Base-by-base conservation (phyloP, 1,140 invertebrate species). In the Bombus terrestris region DNA sequence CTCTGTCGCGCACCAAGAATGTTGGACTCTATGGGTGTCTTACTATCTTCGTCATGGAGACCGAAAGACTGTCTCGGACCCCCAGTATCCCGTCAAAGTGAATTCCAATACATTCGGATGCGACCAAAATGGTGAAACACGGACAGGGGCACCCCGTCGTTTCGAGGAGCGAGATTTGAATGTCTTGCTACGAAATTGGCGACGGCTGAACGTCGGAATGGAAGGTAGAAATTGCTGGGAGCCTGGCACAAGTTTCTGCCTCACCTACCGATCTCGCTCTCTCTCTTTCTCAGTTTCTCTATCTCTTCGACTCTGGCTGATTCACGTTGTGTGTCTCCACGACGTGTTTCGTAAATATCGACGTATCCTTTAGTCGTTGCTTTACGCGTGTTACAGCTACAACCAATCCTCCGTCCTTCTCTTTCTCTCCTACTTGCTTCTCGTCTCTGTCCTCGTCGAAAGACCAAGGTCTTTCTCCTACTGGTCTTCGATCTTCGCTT, bases 91-190 rank as follows among this genome's bases (percentile, higher is more conserved):
- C 86, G 76, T 84, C 88, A 89, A 92, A 92, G 87, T 92, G 87
- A 92, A 92, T 92, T 92, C 91, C 91, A 90, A 92, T 92, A 92
- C 88, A 92, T 92, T 77, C 83, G 86, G 87, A 89, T 85, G 86
- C 83, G 86, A 92, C 90, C 88, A 87, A 92, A 92, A 91, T 76
- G 80, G 79, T 74, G 86, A 87, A 84, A 72, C 47, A 90, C 76
- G 64, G 53, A 89, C 81, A 76, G 43, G 47, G 68, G 62, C 69
- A 71, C 32, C 79, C 71, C 62, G 64, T 35, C 74, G 41, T 75
- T 75, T 75, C 13, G 12, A 64, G 83, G 66, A 83, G 80, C 82
- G 88, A 91, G 89, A 92, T 92, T 92, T 92, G 91, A 92, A 92
- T 92, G 91, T 92, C 89, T 85, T 88, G 91, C 91, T 82, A 15